Percentiles rank a stretch among this genome's conserved stretches.
Evolutionary conservation across 2,797 vertebrate species (phyloP).

Genomic region (Menidia menidia): DNA sequence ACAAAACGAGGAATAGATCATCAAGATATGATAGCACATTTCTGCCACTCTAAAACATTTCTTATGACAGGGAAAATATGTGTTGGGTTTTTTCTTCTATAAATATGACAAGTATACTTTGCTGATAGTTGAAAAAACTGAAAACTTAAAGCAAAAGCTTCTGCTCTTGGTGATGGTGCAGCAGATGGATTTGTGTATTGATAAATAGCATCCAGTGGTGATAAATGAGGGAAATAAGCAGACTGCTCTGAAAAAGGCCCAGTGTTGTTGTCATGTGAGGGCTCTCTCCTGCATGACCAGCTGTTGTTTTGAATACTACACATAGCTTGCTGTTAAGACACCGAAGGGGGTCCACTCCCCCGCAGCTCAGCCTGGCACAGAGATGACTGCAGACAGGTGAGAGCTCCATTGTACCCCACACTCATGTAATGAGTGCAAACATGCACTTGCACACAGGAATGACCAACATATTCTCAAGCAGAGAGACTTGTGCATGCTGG

Average conservation of each 20-base stretch:
- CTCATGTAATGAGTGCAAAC: slow-evolving; percentile 1
- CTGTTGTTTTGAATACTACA: slow-evolving; percentile 76
- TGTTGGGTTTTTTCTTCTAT: too few relatives aligned
- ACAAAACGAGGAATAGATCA: too few relatives aligned
- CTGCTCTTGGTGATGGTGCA: not conserved
- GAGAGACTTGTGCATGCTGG: slow-evolving; percentile 1
- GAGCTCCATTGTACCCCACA: slow-evolving; percentile 52
- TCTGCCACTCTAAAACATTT: too few relatives aligned
- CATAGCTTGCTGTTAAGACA: slow-evolving; percentile 48
- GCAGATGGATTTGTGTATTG: not conserved
- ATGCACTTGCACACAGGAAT: slow-evolving; percentile 17
- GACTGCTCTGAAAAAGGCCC: slow-evolving; percentile 22
- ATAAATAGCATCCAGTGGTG: not conserved
- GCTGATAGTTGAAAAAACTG: not conserved
- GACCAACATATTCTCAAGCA: slow-evolving; percentile 18
- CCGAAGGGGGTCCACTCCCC: slow-evolving; percentile 47
- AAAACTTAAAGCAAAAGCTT: not conserved
- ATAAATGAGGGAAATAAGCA: slow-evolving; percentile 13
- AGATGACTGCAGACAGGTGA: slow-evolving; percentile 76
- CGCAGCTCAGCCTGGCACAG: slow-evolving; percentile 36
- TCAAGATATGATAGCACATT: too few relatives aligned
- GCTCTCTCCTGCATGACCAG: slow-evolving; percentile 53
- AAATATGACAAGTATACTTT: not conserved
- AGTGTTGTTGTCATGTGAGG: slow-evolving; percentile 35
- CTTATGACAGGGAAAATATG: too few relatives aligned